Evolutionary conservation across 2,888 invertebrate species (phyloP), one percentile per base, ranked within the genome.

Genomic region (Hedya salicella): DNA sequence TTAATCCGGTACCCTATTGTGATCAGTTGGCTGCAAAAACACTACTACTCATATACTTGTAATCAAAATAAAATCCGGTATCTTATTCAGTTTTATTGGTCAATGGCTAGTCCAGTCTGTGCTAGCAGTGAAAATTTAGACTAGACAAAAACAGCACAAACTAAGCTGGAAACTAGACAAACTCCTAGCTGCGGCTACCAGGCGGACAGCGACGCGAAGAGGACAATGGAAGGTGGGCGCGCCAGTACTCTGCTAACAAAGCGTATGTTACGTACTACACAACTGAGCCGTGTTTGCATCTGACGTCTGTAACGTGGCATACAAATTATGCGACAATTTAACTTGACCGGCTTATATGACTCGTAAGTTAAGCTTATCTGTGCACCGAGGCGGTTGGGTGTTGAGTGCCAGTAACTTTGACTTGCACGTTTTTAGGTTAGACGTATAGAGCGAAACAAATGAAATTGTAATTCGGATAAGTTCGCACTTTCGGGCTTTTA

Each of bases 161-260:
- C 36, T 46, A 16, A 52, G 46, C 44, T 42, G 32, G 30, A 30
- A 62, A 62, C 71, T 71, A 71, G 71, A 70, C 70, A 62, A 69
- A 69, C 60, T 68, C 75, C 77, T 78, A 78, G 73, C 69, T 67
- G 69, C 69, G 68, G 70, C 74, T 80, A 81, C 78, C 75, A 80
- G 82, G 80, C 73, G 70, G 49, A 66, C 75, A 81, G 75, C 72
- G 71, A 48, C 63, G 72, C 66, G 69, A 79, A 78, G 74, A 76
- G 76, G 71, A 78, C 79, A 80, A 79, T 78, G 69, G 73, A 70
- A 75, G 74, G 78, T 78, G 69, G 71, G 69, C 75, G 69, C 60
- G 16, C 53, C 68, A 68, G n/a, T 48, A 50, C 40, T 39, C 40
- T 25, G 32, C 21, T 11, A 53, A 62, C 53, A 17, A 48, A 52